Evolutionary conservation across 2,888 invertebrate genomes (phyloP).

Genomic region (Thera britannica): DNA sequence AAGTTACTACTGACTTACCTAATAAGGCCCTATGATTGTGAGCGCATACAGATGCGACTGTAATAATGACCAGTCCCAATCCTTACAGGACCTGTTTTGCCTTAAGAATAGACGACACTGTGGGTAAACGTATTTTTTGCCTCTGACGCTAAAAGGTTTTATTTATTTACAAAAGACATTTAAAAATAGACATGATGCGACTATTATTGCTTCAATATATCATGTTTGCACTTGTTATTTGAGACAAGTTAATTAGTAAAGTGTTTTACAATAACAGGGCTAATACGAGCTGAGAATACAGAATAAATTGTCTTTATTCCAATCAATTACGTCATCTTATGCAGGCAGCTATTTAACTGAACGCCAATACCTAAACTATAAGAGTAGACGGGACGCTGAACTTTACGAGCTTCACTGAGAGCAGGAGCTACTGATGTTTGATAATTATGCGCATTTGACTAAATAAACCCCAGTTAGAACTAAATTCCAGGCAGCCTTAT

Average conservation of each 20-base stretch:
- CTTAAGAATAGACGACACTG: conserved; percentile 41
- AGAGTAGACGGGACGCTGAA: background rate
- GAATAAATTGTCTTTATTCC: background rate
- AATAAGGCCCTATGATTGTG: conserved; percentile 39
- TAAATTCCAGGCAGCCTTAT: conserved; percentile 19
- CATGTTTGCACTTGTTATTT: conserved; percentile 17
- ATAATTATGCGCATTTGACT: conserved; percentile 1
- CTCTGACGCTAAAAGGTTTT: conserved; percentile 31
- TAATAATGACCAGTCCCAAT: conserved; percentile 40
- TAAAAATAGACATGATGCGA: conserved; percentile 32
- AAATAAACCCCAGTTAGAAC: conserved; percentile 3
- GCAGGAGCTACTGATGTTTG: conserved; percentile 1
- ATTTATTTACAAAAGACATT: conserved; percentile 41
- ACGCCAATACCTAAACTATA: background rate
- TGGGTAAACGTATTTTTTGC: conserved; percentile 44
- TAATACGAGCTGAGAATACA: background rate
- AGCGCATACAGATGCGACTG: conserved; percentile 34
- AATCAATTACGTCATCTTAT: background rate
- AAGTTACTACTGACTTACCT: conserved; percentile 38
- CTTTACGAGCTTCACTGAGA: background rate
- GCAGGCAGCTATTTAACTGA: background rate
- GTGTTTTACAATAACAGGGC: background rate
- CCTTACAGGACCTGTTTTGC: conserved; percentile 39
- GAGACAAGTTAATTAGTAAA: conserved; percentile 1
- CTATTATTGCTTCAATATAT: conserved; percentile 26